These are phyloP conservation scores for Luehdorfia chinensis DNA, from an alignment of 1,140 invertebrate species.

Conservation along the genomic window DNA sequence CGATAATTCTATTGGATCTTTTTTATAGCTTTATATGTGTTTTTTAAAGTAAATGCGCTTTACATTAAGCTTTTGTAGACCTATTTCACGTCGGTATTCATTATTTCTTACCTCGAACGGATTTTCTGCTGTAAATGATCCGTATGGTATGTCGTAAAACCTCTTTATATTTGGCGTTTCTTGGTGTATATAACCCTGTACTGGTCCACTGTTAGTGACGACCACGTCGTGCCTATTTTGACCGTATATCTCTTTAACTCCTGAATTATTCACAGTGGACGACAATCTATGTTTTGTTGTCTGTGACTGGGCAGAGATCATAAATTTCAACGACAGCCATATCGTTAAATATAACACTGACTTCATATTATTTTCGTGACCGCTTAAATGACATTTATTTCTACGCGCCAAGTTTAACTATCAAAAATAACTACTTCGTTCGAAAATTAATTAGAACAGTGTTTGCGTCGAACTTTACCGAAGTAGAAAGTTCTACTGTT, in stretches of 20 bases:
- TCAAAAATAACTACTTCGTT: no score
- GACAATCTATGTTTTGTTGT: background rate
- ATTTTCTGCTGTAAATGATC: conserved; percentile 18
- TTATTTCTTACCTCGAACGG: conserved; percentile 32
- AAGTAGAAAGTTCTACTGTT: no score
- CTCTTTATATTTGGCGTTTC: conserved; percentile 18
- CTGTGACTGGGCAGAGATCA: background rate
- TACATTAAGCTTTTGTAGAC: no score
- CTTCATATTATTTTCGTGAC: background rate
- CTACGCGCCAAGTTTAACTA: no score
- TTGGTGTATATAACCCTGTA: conserved; percentile 20
- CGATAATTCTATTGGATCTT: no score
- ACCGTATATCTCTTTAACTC: background rate
- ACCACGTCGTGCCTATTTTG: conserved; percentile 12
- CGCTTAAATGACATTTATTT: background rate
- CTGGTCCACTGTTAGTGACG: conserved; percentile 25
- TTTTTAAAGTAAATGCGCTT: no score
- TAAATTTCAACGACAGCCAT: background rate
- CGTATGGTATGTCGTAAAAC: conserved; percentile 36
- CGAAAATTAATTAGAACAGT: no score
- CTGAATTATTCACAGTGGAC: background rate
- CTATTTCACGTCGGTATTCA: no score
- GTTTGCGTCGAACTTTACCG: no score
- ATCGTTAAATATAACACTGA: background rate
- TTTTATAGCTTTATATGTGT: no score